Conservation (phyloP, 2,797 vertebrate genomes). For the Myotis myotis region DNA sequence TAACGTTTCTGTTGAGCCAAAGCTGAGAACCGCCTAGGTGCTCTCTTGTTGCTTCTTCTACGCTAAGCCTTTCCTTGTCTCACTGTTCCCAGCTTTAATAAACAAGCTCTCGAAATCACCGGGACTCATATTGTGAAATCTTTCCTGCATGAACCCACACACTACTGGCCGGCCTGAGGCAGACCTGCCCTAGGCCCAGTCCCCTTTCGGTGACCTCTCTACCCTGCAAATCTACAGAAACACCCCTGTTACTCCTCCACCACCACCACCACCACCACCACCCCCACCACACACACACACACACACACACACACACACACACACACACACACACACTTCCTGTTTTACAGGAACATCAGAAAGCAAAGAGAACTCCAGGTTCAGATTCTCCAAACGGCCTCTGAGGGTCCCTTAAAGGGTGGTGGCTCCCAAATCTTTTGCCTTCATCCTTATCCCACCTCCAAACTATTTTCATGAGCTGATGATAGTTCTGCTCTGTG, state of each 20-base stretch:
- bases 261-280: too few species aligned
- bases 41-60: not conserved
- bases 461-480: not conserved
- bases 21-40: not conserved
- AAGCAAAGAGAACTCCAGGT: not conserved
- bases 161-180: not conserved
- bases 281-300: too few species aligned
- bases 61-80: not conserved
- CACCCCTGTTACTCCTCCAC: rapidly evolving
- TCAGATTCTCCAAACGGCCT: not conserved
- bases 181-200: not conserved
- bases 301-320: too few species aligned
- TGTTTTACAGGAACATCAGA: not conserved
- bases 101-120: not conserved
- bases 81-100: not conserved
- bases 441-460: not conserved
- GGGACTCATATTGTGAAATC: not conserved
- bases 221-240: not conserved
- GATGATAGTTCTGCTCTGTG: not conserved
- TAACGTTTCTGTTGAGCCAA: not conserved
- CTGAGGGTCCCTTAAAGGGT: not conserved
- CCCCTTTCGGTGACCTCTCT: not conserved
- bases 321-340: not conserved
- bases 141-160: not conserved
- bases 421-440: not conserved